Conservation (phyloP, 2,797 vertebrate species). For the Notamacropus eugenii region DNA sequence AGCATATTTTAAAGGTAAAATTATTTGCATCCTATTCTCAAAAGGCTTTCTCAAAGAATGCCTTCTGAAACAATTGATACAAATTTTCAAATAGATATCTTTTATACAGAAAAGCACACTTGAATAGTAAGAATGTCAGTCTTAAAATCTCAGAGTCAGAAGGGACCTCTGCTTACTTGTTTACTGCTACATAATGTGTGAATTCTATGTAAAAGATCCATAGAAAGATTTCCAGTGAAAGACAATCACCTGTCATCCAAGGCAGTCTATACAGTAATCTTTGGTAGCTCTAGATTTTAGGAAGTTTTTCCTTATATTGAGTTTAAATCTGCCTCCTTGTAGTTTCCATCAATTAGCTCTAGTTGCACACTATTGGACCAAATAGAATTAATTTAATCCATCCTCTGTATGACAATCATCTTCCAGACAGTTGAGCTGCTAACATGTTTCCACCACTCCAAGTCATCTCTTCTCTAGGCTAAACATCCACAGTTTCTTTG, state of each 20-base stretch:
- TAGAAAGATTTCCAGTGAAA: neutral
- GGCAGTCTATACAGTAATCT: neutral
- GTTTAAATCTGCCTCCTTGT: neutral
- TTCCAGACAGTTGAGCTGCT: neutral
- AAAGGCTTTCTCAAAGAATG: slow-evolving; percentile 4
- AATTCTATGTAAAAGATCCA: neutral
- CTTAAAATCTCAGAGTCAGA: neutral
- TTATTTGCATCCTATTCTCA: neutral
- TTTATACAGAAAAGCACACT: slow-evolving; percentile 44
- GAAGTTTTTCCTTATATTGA: neutral
- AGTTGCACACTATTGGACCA: neutral
- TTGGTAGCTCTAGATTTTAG: neutral
- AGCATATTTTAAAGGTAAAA: neutral
- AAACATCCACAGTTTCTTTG: neutral
- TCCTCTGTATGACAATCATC: neutral
- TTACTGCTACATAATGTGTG: neutral
- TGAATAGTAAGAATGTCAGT: slow-evolving; percentile 53
- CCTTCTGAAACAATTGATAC: slow-evolving; percentile 31
- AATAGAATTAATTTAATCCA: neutral
- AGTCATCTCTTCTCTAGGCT: neutral
- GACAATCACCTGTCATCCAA: neutral
- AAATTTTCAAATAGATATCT: slow-evolving; percentile 35
- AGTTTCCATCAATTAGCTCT: neutral
- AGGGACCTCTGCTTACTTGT: neutral
- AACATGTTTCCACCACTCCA: neutral